phyloP scores from a whole-genome alignment of 2,888 invertebrate species.

The Margaritifera margaritifera region DNA sequence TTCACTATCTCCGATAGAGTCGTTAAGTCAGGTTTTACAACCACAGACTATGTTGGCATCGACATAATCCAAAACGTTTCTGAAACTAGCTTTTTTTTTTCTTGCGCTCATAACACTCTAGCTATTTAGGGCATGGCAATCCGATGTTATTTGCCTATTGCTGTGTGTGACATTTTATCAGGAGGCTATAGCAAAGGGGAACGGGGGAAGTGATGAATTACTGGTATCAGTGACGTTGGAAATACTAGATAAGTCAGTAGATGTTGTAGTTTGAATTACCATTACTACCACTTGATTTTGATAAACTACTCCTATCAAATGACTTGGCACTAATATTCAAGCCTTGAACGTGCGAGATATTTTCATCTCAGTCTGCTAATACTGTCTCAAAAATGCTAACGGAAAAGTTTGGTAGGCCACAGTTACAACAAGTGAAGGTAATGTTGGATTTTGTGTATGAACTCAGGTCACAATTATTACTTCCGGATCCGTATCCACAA shows the following conservation, averaged over 20 bases:
- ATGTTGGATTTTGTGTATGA: no score
- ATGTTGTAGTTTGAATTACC: background rate
- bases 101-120: no score
- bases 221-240: background rate
- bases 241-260: background rate
- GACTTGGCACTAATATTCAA: background rate
- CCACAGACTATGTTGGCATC: conserved; percentile 15
- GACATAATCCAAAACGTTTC: conserved; percentile 14
- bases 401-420: no score
- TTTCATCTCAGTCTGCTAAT: background rate
- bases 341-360: background rate
- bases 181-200: conserved; percentile 5
- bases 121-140: no score
- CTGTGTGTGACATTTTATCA: background rate
- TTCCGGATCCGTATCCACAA: no score
- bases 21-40: conserved; percentile 19
- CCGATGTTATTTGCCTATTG: background rate
- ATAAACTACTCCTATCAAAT: background rate
- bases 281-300: conserved; percentile 1
- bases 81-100: conserved; percentile 12
- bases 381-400: conserved; percentile 1
- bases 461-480: no score
- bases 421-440: no score
- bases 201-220: background rate
- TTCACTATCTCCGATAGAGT: conserved; percentile 8